A percentile compares a stretch with the other conserved stretches of the same genome.
Conservation (phyloP, 2,888 invertebrate genomes). For the Trissolcus brochymenae region DNA sequence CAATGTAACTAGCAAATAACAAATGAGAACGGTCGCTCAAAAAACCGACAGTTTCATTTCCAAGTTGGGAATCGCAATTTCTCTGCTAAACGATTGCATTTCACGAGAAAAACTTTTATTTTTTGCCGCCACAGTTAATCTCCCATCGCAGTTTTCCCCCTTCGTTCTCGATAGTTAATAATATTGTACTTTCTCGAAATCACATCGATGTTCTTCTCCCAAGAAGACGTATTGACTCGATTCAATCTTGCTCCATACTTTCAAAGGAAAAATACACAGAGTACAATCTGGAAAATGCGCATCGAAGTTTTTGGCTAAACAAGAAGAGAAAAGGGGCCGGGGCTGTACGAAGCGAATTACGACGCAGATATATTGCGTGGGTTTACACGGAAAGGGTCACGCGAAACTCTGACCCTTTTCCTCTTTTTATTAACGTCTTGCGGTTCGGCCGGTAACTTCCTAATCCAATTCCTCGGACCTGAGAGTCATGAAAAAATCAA, state of each 20-base stretch:
- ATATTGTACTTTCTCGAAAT: conserved; percentile 33
- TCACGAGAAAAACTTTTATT: not conserved
- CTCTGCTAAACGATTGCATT: conserved; percentile 10
- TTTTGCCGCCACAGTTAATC: conserved; percentile 18
- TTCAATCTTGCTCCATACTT: conserved; percentile 45
- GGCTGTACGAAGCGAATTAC: conserved; percentile 50
- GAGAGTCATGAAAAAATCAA: conserved; percentile 54
- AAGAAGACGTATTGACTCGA: conserved; percentile 32
- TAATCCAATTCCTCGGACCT: conserved; percentile 67
- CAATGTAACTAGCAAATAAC: conserved; percentile 1
- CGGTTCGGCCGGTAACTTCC: conserved; percentile 64
- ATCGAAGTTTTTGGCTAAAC: conserved; percentile 31
- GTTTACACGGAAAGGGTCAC: conserved; percentile 51
- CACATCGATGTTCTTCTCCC: conserved; percentile 17
- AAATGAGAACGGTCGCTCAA: conserved; percentile 7
- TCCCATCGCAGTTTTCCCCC: not conserved
- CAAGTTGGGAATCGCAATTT: not conserved
- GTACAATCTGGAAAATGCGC: conserved; percentile 50
- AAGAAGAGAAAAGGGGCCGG: conserved; percentile 22
- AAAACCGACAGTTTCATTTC: not conserved
- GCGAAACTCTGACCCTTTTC: conserved; percentile 39
- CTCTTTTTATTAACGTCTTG: conserved; percentile 59
- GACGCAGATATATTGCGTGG: conserved; percentile 49
- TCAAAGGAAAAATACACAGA: conserved; percentile 26
- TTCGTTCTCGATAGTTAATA: conserved; percentile 37